Conservation (phyloP, 1,140 invertebrate species). For the Forficula auricularia region DNA sequence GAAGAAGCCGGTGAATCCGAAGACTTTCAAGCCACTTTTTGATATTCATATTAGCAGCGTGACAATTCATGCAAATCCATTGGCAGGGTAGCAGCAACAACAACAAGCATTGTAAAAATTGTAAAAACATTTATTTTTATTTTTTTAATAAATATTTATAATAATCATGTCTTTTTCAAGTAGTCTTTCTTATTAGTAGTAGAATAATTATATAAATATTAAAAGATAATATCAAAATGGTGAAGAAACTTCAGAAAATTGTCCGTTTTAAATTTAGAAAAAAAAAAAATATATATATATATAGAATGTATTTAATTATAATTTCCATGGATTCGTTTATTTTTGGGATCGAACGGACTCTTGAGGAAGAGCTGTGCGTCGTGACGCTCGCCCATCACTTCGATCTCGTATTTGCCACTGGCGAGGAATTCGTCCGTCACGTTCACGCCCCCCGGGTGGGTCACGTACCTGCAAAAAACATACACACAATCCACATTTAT, state of each 20-base stretch:
- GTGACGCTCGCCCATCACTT: slow-evolving; percentile 54
- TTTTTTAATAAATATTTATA: neutral
- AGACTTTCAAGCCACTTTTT: slow-evolving; percentile 70
- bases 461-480: slow-evolving; percentile 29
- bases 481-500: no score
- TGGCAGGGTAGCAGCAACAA: slow-evolving; percentile 68
- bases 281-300: no score
- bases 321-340: slow-evolving; percentile 32
- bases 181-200: no score
- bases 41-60: slow-evolving; percentile 73
- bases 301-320: slow-evolving; percentile 11
- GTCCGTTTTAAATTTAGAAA: no score
- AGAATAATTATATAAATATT: neutral
- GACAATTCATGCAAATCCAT: slow-evolving; percentile 91
- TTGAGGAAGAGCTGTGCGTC: slow-evolving; percentile 47
- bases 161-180: no score
- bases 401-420: slow-evolving; percentile 57
- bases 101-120: slow-evolving; percentile 14
- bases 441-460: slow-evolving; percentile 31
- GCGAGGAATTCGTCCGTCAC: slow-evolving; percentile 49
- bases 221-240: slow-evolving; percentile 1
- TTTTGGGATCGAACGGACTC: slow-evolving; percentile 63
- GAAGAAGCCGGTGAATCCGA: slow-evolving; percentile 84
- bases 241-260: no score
- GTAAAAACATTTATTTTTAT: neutral